Base-by-base conservation (phyloP, 2,797 vertebrate genomes). In the Chelon labrosus region DNA sequence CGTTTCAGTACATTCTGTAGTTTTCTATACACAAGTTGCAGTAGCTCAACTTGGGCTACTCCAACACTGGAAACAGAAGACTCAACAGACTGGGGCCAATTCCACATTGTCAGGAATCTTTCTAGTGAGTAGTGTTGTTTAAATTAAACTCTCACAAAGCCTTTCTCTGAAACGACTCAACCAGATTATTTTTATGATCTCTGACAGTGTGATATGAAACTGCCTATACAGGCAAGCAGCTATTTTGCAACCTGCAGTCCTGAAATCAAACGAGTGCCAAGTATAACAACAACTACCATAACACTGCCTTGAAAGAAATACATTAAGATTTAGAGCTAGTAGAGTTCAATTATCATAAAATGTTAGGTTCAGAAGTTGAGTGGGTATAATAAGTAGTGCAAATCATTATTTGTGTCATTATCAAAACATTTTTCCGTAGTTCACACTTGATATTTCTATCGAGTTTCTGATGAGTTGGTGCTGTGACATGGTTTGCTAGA, bases 11-110 rank as follows among this genome's bases (percentile, higher is more conserved):
- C 0, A 90, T 93, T 10, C 77, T 94, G 44, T 82, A 92, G 79
- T 93, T 91, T 74, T 93, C 92, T 2, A 63, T 72, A 17, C 84
- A 87, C 82, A 77, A 59, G 10, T 78, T 94, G 25, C 73, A 86
- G 57, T 92, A 92, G 54, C 85, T 94, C 58, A 94, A 94, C 67
- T 70, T 95, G 31, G 92, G 93, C n/a, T 94, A 93, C 72, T 92
- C 91, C 42, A 94, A 92, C 82, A 92, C 93, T 13, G 92, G 93
- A 56, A 92, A 91, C 77, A 83, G 80, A 66, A 93, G 93, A 19
- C 65, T 94, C 7, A 70, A 55, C 31, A 78, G 83, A 44, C 73
- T 94, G n/a, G 70, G 83, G 17, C 91, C 91, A 0, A 90, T 94
- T 41, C 85, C 94, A 4, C 89, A 92, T 77, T 87, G 88, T 39